Percentiles rank a stretch among this genome's conserved stretches.
phyloP scores from a whole-genome alignment of 1,140 invertebrate species.

The Gonatopus flavifemur region DNA sequence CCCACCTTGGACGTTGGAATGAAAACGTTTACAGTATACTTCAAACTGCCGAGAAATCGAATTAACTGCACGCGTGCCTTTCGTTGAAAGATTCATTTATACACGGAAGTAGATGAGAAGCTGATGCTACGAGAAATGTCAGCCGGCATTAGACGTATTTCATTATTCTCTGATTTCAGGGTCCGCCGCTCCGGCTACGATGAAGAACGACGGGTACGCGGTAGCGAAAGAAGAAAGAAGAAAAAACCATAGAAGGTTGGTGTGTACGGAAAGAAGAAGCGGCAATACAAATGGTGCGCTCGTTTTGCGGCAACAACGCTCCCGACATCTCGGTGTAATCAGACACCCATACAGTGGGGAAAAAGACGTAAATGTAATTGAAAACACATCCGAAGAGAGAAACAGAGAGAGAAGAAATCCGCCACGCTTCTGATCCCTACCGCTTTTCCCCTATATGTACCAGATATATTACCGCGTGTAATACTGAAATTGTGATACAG shows the following conservation, averaged over 20 bases:
- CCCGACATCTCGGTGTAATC: slow-evolving; percentile 59
- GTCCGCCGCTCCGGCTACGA: slow-evolving; percentile 40
- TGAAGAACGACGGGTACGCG: slow-evolving; percentile 23
- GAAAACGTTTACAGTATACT: no score
- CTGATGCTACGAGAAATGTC: slow-evolving; percentile 1
- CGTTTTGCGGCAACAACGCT: slow-evolving; percentile 39
- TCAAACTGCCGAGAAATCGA: slow-evolving; percentile 16
- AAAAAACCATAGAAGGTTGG: no score
- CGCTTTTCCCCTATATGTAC: slow-evolving; percentile 35
- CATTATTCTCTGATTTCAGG: slow-evolving; percentile 44
- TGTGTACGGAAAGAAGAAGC: slow-evolving; percentile 12
- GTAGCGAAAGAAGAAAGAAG: no score
- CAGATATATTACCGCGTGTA: no score
- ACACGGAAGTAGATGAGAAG: slow-evolving; percentile 14
- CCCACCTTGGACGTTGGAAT: no score
- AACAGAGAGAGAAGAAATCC: slow-evolving; percentile 2
- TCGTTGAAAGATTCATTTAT: neutral
- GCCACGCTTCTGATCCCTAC: slow-evolving; percentile 46
- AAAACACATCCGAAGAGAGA: slow-evolving; percentile 27
- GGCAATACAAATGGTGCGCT: slow-evolving; percentile 38
- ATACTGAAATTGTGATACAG: no score
- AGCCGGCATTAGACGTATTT: slow-evolving; percentile 31
- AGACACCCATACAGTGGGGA: slow-evolving; percentile 43
- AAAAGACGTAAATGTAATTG: slow-evolving; percentile 32
- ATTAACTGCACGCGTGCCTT: slow-evolving; percentile 11